A percentile compares a stretch with the other conserved stretches of the same genome.
Conservation (phyloP, 2,888 invertebrate genomes). For the Cordilura impudica region DNA sequence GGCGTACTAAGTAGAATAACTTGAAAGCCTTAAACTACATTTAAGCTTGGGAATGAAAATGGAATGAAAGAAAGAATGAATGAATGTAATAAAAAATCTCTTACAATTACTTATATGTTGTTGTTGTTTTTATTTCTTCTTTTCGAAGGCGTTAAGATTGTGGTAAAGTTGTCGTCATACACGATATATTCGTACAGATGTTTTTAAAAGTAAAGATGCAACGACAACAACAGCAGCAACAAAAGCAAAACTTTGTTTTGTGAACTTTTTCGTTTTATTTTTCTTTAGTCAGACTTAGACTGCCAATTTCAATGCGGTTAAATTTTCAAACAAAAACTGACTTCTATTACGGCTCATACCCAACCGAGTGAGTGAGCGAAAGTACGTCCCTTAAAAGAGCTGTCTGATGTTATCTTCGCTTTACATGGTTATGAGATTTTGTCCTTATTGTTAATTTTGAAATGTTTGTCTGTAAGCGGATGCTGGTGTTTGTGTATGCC, state of each 20-base stretch:
- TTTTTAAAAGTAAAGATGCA: too few relatives aligned
- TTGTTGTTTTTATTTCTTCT: conserved; percentile 19
- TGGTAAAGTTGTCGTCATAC: conserved; percentile 58
- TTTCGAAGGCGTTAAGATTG: conserved; percentile 55
- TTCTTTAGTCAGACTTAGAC: conserved; percentile 21
- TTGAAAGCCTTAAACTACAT: conserved; percentile 55
- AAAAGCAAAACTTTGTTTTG: conserved; percentile 48
- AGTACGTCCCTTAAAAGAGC: conserved; percentile 34
- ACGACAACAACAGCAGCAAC: conserved; percentile 40
- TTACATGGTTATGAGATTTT: conserved; percentile 35
- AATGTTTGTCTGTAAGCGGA: conserved; percentile 8
- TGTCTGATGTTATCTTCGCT: conserved; percentile 47
- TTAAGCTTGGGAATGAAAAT: conserved; percentile 39
- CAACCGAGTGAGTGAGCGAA: too few relatives aligned
- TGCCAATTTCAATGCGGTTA: conserved; percentile 49
- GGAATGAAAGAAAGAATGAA: conserved; percentile 18
- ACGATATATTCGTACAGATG: conserved; percentile 35
- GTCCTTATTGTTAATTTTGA: background rate
- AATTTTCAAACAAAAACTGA: conserved; percentile 21
- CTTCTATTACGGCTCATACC: conserved; percentile 11
- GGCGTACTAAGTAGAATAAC: conserved; percentile 51
- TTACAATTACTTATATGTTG: conserved; percentile 22
- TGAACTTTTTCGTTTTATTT: conserved; percentile 16
- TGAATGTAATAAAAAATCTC: conserved; percentile 34
- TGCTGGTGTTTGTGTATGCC: background rate